phyloP scores from a whole-genome alignment of 2,797 vertebrate genomes.

The Vespertilio murinus region DNA sequence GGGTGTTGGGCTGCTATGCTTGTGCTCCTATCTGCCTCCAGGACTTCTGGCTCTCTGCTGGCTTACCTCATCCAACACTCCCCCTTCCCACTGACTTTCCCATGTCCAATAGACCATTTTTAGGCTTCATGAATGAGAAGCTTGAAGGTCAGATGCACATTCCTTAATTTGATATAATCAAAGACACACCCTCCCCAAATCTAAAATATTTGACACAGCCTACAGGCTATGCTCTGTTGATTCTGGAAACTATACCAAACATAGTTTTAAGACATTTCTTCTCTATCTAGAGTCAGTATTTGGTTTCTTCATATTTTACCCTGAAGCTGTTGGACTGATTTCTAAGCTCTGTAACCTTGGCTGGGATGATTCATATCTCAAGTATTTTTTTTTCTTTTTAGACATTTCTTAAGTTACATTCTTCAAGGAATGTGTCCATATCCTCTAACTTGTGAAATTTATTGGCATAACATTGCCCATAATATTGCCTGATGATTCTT shows the following conservation, averaged over 20 bases:
- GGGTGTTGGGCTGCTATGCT: accelerated
- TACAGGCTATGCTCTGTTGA: not conserved
- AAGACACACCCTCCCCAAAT: not conserved
- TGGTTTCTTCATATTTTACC: conserved; percentile 18
- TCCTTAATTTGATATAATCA: not conserved
- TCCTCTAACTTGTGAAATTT: not conserved
- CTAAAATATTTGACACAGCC: not conserved
- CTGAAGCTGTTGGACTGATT: conserved; percentile 1
- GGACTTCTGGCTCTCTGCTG: not conserved
- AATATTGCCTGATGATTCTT: not conserved
- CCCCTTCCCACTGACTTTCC: not conserved
- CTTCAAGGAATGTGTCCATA: not conserved
- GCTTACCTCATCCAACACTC: not conserved
- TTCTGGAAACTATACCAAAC: not conserved
- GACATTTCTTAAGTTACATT: not conserved
- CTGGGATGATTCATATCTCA: not conserved
- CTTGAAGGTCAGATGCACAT: not conserved
- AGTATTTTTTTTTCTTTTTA: not conserved
- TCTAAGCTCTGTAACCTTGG: conserved; percentile 4
- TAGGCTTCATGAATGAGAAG: not conserved
- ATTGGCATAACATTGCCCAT: not conserved
- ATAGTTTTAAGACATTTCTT: not conserved
- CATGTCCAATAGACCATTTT: not conserved
- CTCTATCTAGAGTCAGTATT: not conserved
- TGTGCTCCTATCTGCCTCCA: accelerated